Evolutionary conservation across 2,888 invertebrate genomes (phyloP).

Genomic region (Euzophera pinguis): DNA sequence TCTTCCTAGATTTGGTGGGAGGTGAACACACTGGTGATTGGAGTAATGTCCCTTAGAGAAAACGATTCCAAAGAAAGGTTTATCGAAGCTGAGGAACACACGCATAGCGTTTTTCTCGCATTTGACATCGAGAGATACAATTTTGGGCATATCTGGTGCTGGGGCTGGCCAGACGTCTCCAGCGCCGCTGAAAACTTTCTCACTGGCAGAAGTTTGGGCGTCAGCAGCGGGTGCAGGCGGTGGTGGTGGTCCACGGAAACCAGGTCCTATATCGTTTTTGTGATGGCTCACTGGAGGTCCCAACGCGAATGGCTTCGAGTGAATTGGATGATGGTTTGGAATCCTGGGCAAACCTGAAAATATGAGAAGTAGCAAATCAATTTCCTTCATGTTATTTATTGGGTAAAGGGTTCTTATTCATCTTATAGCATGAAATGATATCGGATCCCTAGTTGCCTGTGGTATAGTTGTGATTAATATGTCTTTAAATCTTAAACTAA

Average conservation of each 20-base stretch:
- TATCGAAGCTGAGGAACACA: constrained; percentile 95
- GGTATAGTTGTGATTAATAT: no score
- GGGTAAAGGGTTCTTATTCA: background rate
- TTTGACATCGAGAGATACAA: constrained; percentile 94
- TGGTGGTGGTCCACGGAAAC: constrained; percentile 87
- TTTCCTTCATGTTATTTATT: background rate
- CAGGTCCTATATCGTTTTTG: constrained; percentile 72
- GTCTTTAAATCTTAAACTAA: no score
- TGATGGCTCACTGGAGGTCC: constrained; percentile 72
- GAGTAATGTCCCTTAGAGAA: constrained; percentile 97
- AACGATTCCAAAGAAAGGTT: constrained; percentile 96
- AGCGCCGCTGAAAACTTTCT: constrained; percentile 79
- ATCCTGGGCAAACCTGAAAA: constrained; percentile 71
- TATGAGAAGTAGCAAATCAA: constrained; percentile 6
- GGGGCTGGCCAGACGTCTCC: constrained; percentile 93
- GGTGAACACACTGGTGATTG: constrained; percentile 93
- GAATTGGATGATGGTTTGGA: constrained; percentile 73
- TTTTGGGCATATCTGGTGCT: constrained; percentile 95
- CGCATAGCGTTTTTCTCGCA: constrained; percentile 97
- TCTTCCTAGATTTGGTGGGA: constrained; percentile 92
- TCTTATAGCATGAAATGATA: background rate
- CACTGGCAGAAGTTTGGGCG: constrained; percentile 77
- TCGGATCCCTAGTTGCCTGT: no score
- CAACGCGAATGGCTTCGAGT: constrained; percentile 68
- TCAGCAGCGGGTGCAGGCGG: constrained; percentile 70